phyloP scores from a whole-genome alignment of 2,888 invertebrate species.

The Agrilus mali region DNA sequence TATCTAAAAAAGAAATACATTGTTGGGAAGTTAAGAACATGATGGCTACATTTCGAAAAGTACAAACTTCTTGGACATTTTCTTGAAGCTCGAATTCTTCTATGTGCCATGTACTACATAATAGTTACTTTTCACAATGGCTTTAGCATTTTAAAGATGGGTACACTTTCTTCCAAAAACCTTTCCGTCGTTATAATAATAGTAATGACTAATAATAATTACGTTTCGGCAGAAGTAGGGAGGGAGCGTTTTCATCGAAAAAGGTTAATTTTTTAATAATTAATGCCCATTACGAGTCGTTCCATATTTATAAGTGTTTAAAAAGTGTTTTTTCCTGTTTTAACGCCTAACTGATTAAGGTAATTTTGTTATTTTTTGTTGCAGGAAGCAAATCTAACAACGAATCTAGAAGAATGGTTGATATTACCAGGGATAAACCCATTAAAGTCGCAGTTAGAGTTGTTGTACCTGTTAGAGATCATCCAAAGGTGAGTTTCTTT shows the following conservation, averaged over 20 bases:
- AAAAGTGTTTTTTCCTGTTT: not conserved
- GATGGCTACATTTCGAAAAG: too few relatives aligned
- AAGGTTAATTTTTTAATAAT: not conserved
- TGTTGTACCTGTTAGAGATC: slow-evolving; percentile 74
- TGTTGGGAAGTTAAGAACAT: too few relatives aligned
- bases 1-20: too few relatives aligned
- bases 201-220: too few relatives aligned
- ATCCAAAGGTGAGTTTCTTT: slow-evolving; percentile 57
- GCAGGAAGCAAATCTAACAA: slow-evolving; percentile 28
- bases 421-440: slow-evolving; percentile 77
- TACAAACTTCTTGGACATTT: too few relatives aligned
- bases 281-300: not conserved
- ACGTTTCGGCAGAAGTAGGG: too few relatives aligned
- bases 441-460: slow-evolving; percentile 79
- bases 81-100: too few relatives aligned
- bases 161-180: too few relatives aligned
- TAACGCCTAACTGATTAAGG: not conserved
- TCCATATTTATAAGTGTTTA: not conserved
- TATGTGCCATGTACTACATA: too few relatives aligned
- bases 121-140: too few relatives aligned
- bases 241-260: not conserved
- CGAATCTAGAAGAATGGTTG: slow-evolving; percentile 59
- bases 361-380: slow-evolving; percentile 18
- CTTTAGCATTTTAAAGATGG: too few relatives aligned
- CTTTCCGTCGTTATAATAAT: too few relatives aligned